Conservation (phyloP, 2,113 vertebrate species). For the Symphodus melops region DNA sequence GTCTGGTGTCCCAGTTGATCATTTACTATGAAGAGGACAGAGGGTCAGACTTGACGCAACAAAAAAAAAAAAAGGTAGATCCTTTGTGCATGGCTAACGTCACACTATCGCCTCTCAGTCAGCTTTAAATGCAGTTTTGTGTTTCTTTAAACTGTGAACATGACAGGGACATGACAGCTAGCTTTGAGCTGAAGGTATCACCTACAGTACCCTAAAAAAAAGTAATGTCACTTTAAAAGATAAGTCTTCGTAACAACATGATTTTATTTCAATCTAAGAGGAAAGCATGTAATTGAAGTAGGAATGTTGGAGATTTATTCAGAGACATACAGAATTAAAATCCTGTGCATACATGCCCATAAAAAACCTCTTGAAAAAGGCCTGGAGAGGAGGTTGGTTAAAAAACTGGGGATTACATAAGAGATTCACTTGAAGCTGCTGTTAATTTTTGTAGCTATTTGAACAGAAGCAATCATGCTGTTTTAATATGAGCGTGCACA, state of each 20-base stretch:
- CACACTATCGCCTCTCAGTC: not conserved
- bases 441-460: not conserved
- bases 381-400: not conserved
- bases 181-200: not conserved
- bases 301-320: not conserved
- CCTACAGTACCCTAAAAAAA: not conserved
- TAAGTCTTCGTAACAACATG: slow-evolving; percentile 13
- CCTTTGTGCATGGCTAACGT: not conserved
- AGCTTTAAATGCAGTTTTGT: not conserved
- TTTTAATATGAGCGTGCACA: slow-evolving; percentile 1
- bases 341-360: not conserved
- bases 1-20: slow-evolving; percentile 50
- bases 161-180: not conserved
- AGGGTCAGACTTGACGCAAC: slow-evolving; percentile 26
- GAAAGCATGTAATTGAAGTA: slow-evolving; percentile 30
- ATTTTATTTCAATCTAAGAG: not conserved
- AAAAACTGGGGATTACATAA: not conserved
- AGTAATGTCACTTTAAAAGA: not conserved
- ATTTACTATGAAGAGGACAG: slow-evolving; percentile 46
- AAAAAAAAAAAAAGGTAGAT: slow-evolving; percentile 29
- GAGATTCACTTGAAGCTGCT: not conserved
- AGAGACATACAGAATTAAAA: slow-evolving; percentile 1
- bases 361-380: not conserved
- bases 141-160: not conserved
- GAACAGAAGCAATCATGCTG: not conserved